These are phyloP conservation scores for Macaria notata DNA, from an alignment of 2,888 invertebrate genomes.

Conservation along the genomic window DNA sequence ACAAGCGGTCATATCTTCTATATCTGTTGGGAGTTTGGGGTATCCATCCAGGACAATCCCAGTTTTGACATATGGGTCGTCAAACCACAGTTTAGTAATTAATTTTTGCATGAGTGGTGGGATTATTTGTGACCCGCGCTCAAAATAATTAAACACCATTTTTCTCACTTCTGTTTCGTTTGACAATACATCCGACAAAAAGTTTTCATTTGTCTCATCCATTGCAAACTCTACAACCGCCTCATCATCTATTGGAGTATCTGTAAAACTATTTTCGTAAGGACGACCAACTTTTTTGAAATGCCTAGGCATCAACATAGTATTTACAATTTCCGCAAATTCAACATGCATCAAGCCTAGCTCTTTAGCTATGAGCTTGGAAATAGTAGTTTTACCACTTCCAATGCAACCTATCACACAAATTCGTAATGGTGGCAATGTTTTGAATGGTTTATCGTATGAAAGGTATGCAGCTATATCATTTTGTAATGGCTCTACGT, in stretches of 20 bases:
- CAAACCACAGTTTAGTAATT: conserved; percentile 76
- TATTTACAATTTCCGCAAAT: conserved; percentile 65
- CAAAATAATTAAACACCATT: conserved; percentile 73
- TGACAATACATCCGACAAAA: conserved; percentile 51
- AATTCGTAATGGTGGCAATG: conserved; percentile 77
- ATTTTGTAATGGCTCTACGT: conserved; percentile 71
- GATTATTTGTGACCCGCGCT: conserved; percentile 70
- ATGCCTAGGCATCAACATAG: conserved; percentile 63
- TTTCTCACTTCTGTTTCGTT: conserved; percentile 64
- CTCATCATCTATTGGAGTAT: conserved; percentile 58
- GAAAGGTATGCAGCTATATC: conserved; percentile 76
- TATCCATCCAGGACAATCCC: conserved; percentile 85
- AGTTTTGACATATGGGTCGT: conserved; percentile 65
- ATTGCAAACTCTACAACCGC: conserved; percentile 58
- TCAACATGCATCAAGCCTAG: conserved; percentile 79
- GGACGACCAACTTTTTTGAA: conserved; percentile 68
- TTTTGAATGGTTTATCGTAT: conserved; percentile 62
- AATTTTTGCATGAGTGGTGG: conserved; percentile 66
- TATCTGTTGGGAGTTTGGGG: conserved; percentile 80
- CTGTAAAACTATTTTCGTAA: conserved; percentile 67
- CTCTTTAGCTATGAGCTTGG: conserved; percentile 75
- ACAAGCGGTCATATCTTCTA: conserved; percentile 73
- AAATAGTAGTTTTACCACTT: conserved; percentile 78
- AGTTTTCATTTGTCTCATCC: conserved; percentile 60
- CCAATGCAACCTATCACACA: conserved; percentile 81